These are phyloP conservation scores for Cheilosia pagana DNA, from an alignment of 2,888 invertebrate genomes.

Conservation along the genomic window DNA sequence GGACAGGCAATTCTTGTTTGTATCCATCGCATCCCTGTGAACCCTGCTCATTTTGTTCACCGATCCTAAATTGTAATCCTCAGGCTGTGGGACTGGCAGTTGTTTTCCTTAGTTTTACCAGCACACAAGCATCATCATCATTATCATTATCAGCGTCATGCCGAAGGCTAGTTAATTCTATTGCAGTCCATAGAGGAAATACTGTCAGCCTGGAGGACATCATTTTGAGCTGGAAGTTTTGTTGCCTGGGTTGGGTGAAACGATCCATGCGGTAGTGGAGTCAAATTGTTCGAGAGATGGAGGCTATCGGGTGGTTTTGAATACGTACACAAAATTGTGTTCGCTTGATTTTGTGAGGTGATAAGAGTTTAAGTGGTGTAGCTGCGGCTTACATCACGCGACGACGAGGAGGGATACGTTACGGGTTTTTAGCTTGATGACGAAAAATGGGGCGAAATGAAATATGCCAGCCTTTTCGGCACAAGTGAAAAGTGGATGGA, in stretches of 20 bases:
- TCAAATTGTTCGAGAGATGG: slow-evolving; percentile 27
- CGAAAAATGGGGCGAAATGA: no score
- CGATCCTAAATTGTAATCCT: slow-evolving; percentile 55
- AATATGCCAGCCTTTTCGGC: no score
- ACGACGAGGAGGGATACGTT: not conserved
- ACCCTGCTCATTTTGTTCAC: slow-evolving; percentile 38
- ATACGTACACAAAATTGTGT: slow-evolving; percentile 26
- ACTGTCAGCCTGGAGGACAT: slow-evolving; percentile 34
- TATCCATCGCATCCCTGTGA: not conserved
- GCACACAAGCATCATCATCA: slow-evolving; percentile 30
- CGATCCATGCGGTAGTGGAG: slow-evolving; percentile 35
- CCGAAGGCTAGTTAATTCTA: slow-evolving; percentile 59
- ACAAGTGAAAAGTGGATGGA: no score
- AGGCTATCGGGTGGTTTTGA: slow-evolving; percentile 31
- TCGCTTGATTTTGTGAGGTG: slow-evolving; percentile 43
- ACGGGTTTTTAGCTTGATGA: not conserved
- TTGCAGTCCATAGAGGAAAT: slow-evolving; percentile 39
- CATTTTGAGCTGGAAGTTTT: slow-evolving; percentile 57
- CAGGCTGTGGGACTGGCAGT: slow-evolving; percentile 32
- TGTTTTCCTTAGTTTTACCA: slow-evolving; percentile 12
- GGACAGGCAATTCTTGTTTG: slow-evolving; percentile 32
- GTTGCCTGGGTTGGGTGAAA: slow-evolving; percentile 25
- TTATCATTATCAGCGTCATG: slow-evolving; percentile 52
- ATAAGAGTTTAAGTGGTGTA: slow-evolving; percentile 10
- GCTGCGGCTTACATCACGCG: not conserved